Conservation (phyloP, 2,797 vertebrate genomes). For the Mus spretus region DNA sequence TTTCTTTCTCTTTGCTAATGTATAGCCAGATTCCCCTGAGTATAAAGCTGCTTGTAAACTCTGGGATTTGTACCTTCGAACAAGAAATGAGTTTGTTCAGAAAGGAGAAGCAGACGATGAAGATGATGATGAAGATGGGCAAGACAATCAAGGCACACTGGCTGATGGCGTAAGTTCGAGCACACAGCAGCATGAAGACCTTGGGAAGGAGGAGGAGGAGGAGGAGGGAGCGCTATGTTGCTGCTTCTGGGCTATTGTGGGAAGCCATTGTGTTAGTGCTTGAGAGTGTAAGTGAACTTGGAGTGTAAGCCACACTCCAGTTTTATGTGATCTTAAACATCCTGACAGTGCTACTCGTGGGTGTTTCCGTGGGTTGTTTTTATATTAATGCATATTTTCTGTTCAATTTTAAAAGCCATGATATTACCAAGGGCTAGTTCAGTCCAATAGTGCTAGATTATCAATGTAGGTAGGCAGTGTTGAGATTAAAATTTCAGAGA, state of each 20-base stretch:
- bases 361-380: conserved; percentile 41
- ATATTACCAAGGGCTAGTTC: background rate
- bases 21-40: conserved; percentile 96
- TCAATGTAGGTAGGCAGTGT: background rate
- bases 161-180: conserved; percentile 92
- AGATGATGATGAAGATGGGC: conserved; percentile 95
- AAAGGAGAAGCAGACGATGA: conserved; percentile 97
- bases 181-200: background rate
- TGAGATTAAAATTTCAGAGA: conserved; percentile 36
- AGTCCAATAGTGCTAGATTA: background rate
- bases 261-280: background rate
- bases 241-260: background rate
- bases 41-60: conserved; percentile 97
- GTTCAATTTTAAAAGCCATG: conserved; percentile 53
- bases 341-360: background rate
- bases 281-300: background rate
- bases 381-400: background rate
- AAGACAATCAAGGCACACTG: conserved; percentile 92
- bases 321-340: conserved; percentile 32
- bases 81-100: conserved; percentile 99
- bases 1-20: conserved; percentile 68
- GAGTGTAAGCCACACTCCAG: background rate
- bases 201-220: background rate
- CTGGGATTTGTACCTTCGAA: conserved; percentile 99
- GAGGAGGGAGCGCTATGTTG: background rate